These are phyloP conservation scores for Trachelus iudaicus DNA, from an alignment of 2,888 invertebrate species.

Conservation along the genomic window DNA sequence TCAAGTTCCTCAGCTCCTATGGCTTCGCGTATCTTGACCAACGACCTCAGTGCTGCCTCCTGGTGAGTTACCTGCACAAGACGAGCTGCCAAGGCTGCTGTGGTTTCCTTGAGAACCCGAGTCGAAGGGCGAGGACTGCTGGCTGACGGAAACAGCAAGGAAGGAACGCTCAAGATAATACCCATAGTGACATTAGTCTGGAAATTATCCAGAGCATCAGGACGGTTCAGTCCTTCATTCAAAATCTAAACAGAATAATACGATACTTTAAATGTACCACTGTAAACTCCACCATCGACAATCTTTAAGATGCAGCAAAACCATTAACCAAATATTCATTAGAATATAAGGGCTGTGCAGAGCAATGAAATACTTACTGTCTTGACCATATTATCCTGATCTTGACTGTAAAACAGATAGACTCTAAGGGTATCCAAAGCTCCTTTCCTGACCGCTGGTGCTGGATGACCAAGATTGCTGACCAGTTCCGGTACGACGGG, in stretches of 20 bases:
- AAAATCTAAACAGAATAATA: conserved; percentile 41
- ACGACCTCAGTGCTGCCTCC: conserved; percentile 76
- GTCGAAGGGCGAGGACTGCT: conserved; percentile 42
- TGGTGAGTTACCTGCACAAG: conserved; percentile 68
- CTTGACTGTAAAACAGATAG: conserved; percentile 76
- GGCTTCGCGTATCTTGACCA: conserved; percentile 76
- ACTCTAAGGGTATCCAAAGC: conserved; percentile 81
- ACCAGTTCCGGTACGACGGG: conserved; percentile 76
- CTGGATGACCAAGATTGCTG: conserved; percentile 82
- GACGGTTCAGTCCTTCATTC: conserved; percentile 27
- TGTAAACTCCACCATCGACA: not conserved
- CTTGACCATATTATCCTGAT: conserved; percentile 75
- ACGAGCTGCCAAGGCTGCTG: conserved; percentile 64
- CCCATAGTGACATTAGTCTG: conserved; percentile 62
- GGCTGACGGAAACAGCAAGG: conserved; percentile 59
- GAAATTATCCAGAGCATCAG: conserved; percentile 50
- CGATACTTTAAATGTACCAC: not conserved
- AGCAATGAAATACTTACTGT: conserved; percentile 64
- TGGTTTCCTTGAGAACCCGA: conserved; percentile 48
- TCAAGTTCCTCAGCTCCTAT: conserved; percentile 77
- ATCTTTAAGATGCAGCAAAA: not conserved
- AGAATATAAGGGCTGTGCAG: not conserved
- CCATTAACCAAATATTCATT: not conserved
- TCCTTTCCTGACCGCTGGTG: conserved; percentile 84
- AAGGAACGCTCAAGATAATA: conserved; percentile 62